Base-by-base conservation (phyloP, 2,888 invertebrate species). In the Thumatha senex region DNA sequence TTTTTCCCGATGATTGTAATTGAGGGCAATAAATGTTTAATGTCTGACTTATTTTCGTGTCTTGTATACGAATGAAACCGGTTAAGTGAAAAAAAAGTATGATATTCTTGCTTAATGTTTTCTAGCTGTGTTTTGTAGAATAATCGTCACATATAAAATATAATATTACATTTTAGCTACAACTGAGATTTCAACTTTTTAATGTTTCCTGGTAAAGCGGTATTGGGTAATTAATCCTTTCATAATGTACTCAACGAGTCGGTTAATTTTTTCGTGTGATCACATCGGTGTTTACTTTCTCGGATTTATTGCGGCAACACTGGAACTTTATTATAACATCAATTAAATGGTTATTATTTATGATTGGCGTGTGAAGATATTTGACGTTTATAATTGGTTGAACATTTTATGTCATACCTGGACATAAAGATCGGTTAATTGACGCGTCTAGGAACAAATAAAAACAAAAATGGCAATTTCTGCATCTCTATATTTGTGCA, bases 1-100 rank as follows among this genome's bases (percentile, higher is more conserved):
- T 89, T 89, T 86, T 89, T 86, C 80, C 81, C 84, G 77, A 81
- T 84, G 80, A 84, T 85, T 84, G 85, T 89, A 89, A 89, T 88
- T 88, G 89, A 78, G 80, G 84, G 81, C 78, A 79, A 86, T 90
- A 89, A 86, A 86, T 90, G 82, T 80, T 85, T 82, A 80, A 79
- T 83, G 84, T 80, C 82, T 65, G 78, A 76, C 80, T 82, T 81
- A 82, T 80, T 79, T n/a, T 76, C 76, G 77, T 78, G 71, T 78
- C 75, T 74, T 73, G 67, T 74, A 68, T 67, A 61, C 64, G 60
- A 65, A 62, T 69, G 66, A 74, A 67, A 69, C 77, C 73, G 77
- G 81, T 80, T 80, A 80, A n/a, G n/a, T n/a, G 75, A 73, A 75
- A 75, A 78, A 72, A 81, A 85, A 81, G 12, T 74, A 76, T 74